Evolutionary conservation across 1,140 invertebrate species (phyloP), one percentile per base, ranked within the genome.

Genomic region (Aricia agestis): DNA sequence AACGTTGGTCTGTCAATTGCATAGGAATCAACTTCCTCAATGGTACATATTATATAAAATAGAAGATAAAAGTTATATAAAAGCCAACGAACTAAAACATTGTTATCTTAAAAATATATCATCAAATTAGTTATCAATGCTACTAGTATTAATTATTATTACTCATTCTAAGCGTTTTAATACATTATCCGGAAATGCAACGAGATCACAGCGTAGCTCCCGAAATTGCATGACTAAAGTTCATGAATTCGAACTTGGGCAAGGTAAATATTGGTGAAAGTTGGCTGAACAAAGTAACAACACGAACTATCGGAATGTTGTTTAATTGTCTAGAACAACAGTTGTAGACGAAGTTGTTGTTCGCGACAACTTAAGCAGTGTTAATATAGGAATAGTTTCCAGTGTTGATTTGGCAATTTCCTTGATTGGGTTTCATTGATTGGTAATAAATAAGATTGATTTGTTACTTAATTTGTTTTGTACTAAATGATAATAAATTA

Each of bases 311-410:
- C 45, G 67, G 75, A 75, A 76, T 72, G 73, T 72, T 76, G 67
- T 74, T 69, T 84, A 79, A 82, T 84, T 82, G 81, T 77, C 77
- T 80, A 79, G 75, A 82, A 82, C 82, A 84, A 83, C 78, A 84
- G 69, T 75, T 52, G 45, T 52, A 11, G 45, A 52, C 11, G 11
- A 52, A 52, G 45, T 52, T 52, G 45, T 52, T 9, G 13, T 10
- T 52, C 45, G 45, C 45, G 10, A 52, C 13, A 52, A 52, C 45
- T 52, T 52, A 52, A 52, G 45, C 45, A 52, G 45, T 52, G 45
- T 52, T 52, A 52, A 52, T 52, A 52, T 11, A 52, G 6, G 45
- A 52, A 4, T 15, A 52, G 45, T 52, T 52, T 52, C 13, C 45
- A 52, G 1, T 52, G 45, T 52, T 11, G 45, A 52, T 9, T 52